Evolutionary conservation across 1,140 invertebrate species (phyloP).

Genomic region (Heliconius nattereri): DNA sequence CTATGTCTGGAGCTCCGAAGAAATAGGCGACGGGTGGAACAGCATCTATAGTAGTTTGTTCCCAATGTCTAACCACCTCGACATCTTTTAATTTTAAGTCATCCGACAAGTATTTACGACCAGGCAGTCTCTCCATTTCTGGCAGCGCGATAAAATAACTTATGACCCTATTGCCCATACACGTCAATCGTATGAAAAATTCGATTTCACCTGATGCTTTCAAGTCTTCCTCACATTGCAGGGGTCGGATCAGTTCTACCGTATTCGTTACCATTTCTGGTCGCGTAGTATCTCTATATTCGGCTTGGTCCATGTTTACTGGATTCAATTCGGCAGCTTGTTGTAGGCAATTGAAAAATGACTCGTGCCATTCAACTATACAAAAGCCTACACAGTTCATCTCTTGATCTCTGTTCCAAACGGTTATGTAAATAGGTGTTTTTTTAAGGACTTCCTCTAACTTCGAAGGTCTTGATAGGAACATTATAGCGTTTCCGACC

Average conservation of each 20-base stretch:
- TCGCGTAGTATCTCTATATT: slow-evolving; percentile 61
- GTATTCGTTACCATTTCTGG: slow-evolving; percentile 72
- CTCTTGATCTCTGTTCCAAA: slow-evolving; percentile 74
- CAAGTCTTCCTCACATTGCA: slow-evolving; percentile 74
- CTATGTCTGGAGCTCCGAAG: slow-evolving; percentile 71
- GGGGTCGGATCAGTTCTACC: slow-evolving; percentile 58
- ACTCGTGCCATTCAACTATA: slow-evolving; percentile 68
- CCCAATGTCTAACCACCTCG: slow-evolving; percentile 74
- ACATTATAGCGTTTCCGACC: slow-evolving; percentile 70
- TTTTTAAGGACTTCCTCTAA: slow-evolving; percentile 65
- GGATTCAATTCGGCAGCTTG: slow-evolving; percentile 64
- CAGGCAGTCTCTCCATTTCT: slow-evolving; percentile 74
- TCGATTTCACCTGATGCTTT: slow-evolving; percentile 72
- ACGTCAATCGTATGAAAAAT: slow-evolving; percentile 67
- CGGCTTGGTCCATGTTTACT: slow-evolving; percentile 65
- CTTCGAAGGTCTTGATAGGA: slow-evolving; percentile 71
- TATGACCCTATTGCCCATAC: slow-evolving; percentile 68
- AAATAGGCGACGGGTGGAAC: slow-evolving; percentile 70
- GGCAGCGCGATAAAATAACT: slow-evolving; percentile 71
- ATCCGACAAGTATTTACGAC: slow-evolving; percentile 71
- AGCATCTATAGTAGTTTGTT: slow-evolving; percentile 67
- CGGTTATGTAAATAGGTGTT: slow-evolving; percentile 71
- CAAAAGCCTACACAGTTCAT: slow-evolving; percentile 72
- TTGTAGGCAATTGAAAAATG: slow-evolving; percentile 67
- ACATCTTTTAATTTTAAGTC: slow-evolving; percentile 71